Evolutionary conservation across 2,888 invertebrate species (phyloP).

Genomic region (Petrolisthes manimaculis): DNA sequence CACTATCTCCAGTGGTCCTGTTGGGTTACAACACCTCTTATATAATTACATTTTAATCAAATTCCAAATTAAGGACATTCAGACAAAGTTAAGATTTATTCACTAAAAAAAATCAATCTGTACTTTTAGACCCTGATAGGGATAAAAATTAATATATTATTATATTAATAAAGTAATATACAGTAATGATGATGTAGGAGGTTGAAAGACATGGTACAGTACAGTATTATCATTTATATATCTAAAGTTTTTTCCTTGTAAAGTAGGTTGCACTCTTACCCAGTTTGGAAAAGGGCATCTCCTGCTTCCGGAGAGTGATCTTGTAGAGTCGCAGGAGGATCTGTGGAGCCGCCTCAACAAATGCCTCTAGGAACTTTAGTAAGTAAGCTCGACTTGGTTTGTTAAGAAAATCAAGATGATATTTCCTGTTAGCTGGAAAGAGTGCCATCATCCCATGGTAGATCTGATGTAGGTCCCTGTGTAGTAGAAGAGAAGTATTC

Average conservation of each 20-base stretch:
- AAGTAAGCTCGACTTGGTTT: conserved; percentile 36
- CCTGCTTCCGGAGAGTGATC: conserved; percentile 41
- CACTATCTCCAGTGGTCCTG: conserved; percentile 27
- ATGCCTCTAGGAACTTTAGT: conserved; percentile 60
- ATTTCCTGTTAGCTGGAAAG: conserved; percentile 6
- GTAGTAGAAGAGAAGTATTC: not conserved
- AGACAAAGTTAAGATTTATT: too few relatives aligned
- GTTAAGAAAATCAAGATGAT: conserved; percentile 32
- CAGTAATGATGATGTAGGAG: too few relatives aligned
- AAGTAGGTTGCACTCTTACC: not conserved
- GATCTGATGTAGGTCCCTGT: conserved; percentile 54
- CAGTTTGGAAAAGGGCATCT: conserved; percentile 28
- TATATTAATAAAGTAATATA: too few relatives aligned
- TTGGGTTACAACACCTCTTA: not conserved
- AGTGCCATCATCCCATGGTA: conserved; percentile 50
- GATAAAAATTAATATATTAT: too few relatives aligned
- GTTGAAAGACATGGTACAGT: too few relatives aligned
- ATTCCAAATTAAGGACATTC: too few relatives aligned
- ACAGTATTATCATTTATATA: too few relatives aligned
- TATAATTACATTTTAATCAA: too few relatives aligned
- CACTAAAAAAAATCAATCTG: too few relatives aligned
- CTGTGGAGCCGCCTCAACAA: conserved; percentile 59
- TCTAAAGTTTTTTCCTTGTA: not conserved
- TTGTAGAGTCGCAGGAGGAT: conserved; percentile 57
- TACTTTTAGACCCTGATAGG: too few relatives aligned